A percentile compares a stretch with the other conserved stretches of the same genome.
Evolutionary conservation across 2,888 invertebrate species (phyloP).

Genomic region (Sisyra nigra): DNA sequence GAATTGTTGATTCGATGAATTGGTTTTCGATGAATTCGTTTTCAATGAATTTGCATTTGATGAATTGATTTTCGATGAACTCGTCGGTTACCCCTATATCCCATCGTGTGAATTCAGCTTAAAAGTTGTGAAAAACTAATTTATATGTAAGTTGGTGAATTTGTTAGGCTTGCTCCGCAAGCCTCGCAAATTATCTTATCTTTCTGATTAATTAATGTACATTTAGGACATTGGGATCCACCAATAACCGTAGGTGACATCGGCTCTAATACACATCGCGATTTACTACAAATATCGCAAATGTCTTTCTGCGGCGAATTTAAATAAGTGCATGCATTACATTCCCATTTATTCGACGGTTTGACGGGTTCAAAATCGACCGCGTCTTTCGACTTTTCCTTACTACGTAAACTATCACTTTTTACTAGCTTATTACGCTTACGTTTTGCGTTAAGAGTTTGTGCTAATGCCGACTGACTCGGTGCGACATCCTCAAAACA

Average conservation of each 20-base stretch:
- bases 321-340: conserved; percentile 52
- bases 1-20: no score
- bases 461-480: conserved; percentile 20
- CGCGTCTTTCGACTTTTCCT: conserved; percentile 8
- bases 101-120: no score
- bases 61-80: no score
- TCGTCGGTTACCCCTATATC: no score
- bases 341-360: conserved; percentile 39
- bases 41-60: no score
- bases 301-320: conserved; percentile 37
- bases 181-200: conserved; percentile 48
- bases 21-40: no score
- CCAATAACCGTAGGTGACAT: conserved; percentile 50
- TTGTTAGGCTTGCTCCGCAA: conserved; percentile 47
- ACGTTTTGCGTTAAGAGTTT: conserved; percentile 14
- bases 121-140: conserved; percentile 1
- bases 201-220: conserved; percentile 58
- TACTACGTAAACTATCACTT: conserved; percentile 1
- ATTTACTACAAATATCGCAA: conserved; percentile 65
- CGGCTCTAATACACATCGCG: conserved; percentile 28
- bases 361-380: conserved; percentile 5
- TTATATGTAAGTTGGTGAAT: conserved; percentile 63
- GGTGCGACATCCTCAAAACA: background rate
- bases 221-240: conserved; percentile 55
- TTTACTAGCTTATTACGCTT: background rate